Base-by-base conservation (phyloP, 2,797 vertebrate genomes). In the Anisognathus igniventris region DNA sequence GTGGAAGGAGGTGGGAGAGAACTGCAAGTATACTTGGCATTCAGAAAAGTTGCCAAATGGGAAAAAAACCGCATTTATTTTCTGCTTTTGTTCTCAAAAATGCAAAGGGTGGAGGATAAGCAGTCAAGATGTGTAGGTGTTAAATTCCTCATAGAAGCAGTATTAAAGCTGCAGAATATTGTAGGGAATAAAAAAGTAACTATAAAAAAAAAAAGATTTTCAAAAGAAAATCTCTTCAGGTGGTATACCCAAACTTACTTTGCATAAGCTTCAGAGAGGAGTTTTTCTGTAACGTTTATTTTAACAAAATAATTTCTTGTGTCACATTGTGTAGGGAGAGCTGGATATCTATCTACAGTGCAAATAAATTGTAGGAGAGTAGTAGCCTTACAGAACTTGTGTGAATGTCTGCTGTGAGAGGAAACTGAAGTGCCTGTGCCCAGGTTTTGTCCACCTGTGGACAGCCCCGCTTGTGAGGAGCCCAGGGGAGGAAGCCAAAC, bases 1-100 rank as follows among this genome's bases (percentile, higher is more conserved):
- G 93, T 94, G 90, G 88, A 93, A 83, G 57, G 72, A 93, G 93
- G 86, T 91, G 78, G 90, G 84, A 79, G 86, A 77, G 89, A 91
- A 66, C 93, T 89, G 51, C 12, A 13, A 89, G 86, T 95, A 83
- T 71, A 80, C 61, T 93, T 88, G 75, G 40, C 65, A 40, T 91
- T 91, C 73, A 40, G 54, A 80, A 68, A 61, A 91, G 67, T 48
- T 93, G 85, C 88, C 88, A 94, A 94, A 75, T 74, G 61, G 58
- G 51, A 86, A 54, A 60, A 86, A 92, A 30, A 5, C 6, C 14
- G 14, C 42, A 47, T 71, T 93, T 93, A 21, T 82, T 48, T 89
- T 77, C 61, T 92, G 39, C 68, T 89, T 76, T 95, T 85, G 84
- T 92, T 93, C 58, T 91, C n/a, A 72, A 48, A 87, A 74, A 51